phyloP scores from a whole-genome alignment of 2,113 vertebrate species.

The Otis tarda region DNA sequence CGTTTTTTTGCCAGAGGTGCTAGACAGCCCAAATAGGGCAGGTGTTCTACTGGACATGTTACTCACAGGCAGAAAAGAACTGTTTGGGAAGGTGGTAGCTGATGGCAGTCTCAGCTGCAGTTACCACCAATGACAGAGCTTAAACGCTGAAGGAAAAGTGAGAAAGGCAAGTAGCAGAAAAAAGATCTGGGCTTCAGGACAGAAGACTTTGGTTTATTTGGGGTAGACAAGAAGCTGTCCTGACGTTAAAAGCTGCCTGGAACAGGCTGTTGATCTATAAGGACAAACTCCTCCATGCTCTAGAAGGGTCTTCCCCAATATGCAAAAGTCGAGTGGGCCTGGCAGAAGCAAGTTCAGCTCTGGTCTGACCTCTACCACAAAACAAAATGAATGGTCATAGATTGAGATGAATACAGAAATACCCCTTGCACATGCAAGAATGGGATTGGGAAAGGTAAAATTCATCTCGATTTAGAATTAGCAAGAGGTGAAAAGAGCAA shows the following conservation, averaged over 20 bases:
- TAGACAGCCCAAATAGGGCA: neutral
- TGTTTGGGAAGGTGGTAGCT: neutral
- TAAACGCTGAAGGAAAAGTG: neutral
- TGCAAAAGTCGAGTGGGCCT: neutral
- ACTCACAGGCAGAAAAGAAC: neutral
- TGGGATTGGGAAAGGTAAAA: neutral
- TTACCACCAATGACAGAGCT: neutral
- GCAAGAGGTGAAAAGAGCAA: neutral
- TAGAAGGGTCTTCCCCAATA: neutral
- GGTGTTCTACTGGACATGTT: neutral
- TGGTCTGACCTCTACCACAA: fast-evolving
- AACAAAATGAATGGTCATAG: neutral
- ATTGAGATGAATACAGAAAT: neutral
- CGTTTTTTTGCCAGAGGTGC: neutral
- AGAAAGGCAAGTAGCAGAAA: neutral
- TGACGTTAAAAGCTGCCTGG: neutral
- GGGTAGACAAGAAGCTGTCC: neutral
- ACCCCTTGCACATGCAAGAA: neutral
- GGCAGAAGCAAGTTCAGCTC: neutral
- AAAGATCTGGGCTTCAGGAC: neutral
- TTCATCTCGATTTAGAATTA: neutral
- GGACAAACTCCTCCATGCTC: neutral
- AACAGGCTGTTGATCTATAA: neutral
- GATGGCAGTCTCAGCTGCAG: neutral
- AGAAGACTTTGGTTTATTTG: neutral